phyloP scores from a whole-genome alignment of 2,888 invertebrate genomes.

The Tetropium fuscum region DNA sequence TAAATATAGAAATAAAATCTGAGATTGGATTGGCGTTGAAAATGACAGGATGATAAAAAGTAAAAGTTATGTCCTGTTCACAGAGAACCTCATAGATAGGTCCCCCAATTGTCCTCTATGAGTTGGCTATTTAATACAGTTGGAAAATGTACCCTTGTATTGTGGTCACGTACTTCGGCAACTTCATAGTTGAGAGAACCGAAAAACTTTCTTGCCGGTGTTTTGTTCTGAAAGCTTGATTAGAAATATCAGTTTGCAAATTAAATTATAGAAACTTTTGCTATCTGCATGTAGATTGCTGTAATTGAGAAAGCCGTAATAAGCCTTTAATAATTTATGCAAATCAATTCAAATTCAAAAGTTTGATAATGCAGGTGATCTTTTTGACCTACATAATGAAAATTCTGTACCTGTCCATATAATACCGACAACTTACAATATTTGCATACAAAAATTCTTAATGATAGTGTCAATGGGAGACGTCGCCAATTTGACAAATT shows the following conservation, averaged over 20 bases:
- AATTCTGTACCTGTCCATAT: no score
- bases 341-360: neutral
- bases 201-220: slow-evolving; percentile 17
- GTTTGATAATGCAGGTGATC: neutral
- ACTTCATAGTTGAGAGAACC: slow-evolving; percentile 18
- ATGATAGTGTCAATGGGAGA: no score
- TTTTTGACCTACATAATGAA: no score
- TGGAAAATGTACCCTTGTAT: slow-evolving; percentile 2
- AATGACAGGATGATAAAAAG: neutral
- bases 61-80: slow-evolving; percentile 15
- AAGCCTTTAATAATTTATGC: slow-evolving; percentile 22
- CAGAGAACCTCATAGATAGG: slow-evolving; percentile 9
- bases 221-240: slow-evolving; percentile 18
- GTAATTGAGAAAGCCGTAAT: slow-evolving; percentile 1
- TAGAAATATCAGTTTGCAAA: slow-evolving; percentile 22
- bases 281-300: slow-evolving; percentile 19
- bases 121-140: slow-evolving; percentile 17
- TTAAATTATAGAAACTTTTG: slow-evolving; percentile 26
- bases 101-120: slow-evolving; percentile 18
- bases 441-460: no score
- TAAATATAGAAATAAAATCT: no score
- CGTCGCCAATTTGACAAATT: no score
- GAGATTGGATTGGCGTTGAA: no score
- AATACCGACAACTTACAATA: no score
- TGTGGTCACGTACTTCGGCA: slow-evolving; percentile 26